Evolutionary conservation across 2,888 invertebrate genomes (phyloP).

Genomic region (Chirona hameri): DNA sequence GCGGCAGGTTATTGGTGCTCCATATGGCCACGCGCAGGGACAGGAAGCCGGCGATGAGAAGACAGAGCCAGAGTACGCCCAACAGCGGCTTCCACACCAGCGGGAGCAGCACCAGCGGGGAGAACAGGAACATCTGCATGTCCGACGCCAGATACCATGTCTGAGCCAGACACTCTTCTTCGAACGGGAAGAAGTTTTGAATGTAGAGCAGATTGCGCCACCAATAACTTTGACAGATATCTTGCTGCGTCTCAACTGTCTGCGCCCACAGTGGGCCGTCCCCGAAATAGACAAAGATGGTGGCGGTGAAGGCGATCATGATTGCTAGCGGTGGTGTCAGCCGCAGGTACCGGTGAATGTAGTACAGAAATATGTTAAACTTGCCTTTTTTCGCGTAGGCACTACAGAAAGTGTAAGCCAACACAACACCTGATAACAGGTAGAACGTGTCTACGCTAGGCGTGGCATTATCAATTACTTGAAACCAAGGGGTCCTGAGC

Average conservation of each 20-base stretch:
- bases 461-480: slow-evolving; percentile 33
- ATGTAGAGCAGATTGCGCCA: slow-evolving; percentile 14
- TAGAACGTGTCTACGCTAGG: slow-evolving; percentile 37
- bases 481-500: not conserved
- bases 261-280: not conserved
- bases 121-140: slow-evolving; percentile 32
- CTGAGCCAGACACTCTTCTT: not conserved
- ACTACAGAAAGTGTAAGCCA: slow-evolving; percentile 32
- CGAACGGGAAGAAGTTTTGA: not conserved
- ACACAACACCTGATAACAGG: slow-evolving; percentile 35
- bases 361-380: not conserved
- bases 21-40: slow-evolving; percentile 6
- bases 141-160: slow-evolving; percentile 34
- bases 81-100: slow-evolving; percentile 22
- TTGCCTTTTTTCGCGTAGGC: not conserved
- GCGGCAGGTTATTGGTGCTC: slow-evolving; percentile 28
- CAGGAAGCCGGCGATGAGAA: not conserved
- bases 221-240: not conserved
- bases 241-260: not conserved
- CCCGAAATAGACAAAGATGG: not conserved
- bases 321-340: slow-evolving; percentile 28
- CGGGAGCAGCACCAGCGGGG: slow-evolving; percentile 34
- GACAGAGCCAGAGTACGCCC: not conserved
- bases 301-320: not conserved
- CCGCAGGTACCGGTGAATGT: slow-evolving; percentile 1